Conservation (phyloP, 1,140 invertebrate genomes). For the Vollenhovia emeryi region DNA sequence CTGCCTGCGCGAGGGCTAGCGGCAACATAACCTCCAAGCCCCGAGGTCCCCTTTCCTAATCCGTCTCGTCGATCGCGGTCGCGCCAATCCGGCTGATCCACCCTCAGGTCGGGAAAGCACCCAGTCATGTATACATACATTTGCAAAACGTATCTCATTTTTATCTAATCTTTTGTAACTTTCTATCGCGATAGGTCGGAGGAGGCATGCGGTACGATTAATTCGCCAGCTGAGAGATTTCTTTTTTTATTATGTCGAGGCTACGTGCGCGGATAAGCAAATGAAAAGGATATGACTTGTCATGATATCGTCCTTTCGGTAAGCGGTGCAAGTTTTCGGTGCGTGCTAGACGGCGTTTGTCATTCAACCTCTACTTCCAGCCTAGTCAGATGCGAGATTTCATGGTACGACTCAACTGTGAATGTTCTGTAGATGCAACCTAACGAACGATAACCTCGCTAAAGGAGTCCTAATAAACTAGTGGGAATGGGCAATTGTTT, state of each 20-base stretch:
- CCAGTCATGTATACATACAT: neutral
- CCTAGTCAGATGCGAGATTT: constrained; percentile 50
- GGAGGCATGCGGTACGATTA: constrained; percentile 29
- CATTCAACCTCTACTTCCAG: constrained; percentile 33
- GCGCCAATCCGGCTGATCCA: too few relatives aligned
- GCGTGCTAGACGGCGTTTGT: neutral
- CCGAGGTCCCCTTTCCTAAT: neutral
- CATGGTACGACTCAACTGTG: constrained; percentile 46
- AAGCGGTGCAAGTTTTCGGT: neutral
- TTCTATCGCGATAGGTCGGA: constrained; percentile 11
- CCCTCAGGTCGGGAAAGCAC: neutral
- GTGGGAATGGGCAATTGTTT: constrained; percentile 88
- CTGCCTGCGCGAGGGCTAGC: constrained; percentile 55
- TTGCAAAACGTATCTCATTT: neutral
- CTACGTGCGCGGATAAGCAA: neutral
- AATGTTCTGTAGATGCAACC: constrained; percentile 64
- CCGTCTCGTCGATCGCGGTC: too few relatives aligned
- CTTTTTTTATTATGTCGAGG: constrained; percentile 7
- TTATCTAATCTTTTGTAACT: constrained; percentile 34
- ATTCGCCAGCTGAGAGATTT: neutral
- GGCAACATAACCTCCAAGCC: constrained; percentile 62
- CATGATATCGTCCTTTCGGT: constrained; percentile 60
- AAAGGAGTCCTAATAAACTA: constrained; percentile 62
- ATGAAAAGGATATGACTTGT: constrained; percentile 55
- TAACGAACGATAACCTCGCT: constrained; percentile 47